Percentiles rank a stretch among this genome's conserved stretches.
Conservation (phyloP, 2,888 invertebrate genomes). For the Cheilosia grossa region DNA sequence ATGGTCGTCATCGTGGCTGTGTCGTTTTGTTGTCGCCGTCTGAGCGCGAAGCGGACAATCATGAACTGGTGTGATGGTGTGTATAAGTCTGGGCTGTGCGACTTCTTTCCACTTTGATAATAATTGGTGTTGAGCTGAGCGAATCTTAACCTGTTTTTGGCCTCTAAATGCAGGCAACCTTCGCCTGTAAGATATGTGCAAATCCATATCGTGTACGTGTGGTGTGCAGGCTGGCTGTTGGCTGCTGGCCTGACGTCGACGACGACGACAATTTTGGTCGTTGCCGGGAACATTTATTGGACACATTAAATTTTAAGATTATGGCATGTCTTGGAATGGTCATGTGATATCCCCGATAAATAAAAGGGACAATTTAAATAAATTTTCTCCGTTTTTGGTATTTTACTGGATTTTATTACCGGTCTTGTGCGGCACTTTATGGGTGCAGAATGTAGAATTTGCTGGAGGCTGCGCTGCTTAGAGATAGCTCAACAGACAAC, state of each 20-base stretch:
- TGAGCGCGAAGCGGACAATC: constrained; percentile 27
- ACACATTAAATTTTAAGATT: constrained; percentile 75
- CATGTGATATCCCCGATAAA: constrained; percentile 75
- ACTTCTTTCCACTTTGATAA: constrained; percentile 55
- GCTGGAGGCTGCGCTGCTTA: constrained; percentile 7
- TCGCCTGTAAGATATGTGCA: constrained; percentile 60
- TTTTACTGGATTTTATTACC: constrained; percentile 73
- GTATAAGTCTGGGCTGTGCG: constrained; percentile 35
- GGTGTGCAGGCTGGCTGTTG: constrained; percentile 71
- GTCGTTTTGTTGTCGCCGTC: constrained; percentile 45
- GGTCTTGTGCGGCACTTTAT: constrained; percentile 70
- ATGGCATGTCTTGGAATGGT: constrained; percentile 74
- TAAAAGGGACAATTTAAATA: constrained; percentile 75
- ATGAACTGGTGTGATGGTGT: constrained; percentile 26
- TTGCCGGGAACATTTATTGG: constrained; percentile 72
- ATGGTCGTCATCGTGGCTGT: constrained; percentile 24
- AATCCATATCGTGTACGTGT: constrained; percentile 74
- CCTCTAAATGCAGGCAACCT: constrained; percentile 67
- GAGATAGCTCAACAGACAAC: constrained; percentile 12
- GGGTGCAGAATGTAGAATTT: constrained; percentile 63
- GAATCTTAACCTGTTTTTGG: constrained; percentile 70
- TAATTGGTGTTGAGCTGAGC: constrained; percentile 75
- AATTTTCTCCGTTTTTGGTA: constrained; percentile 75
- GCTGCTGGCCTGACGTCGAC: constrained; percentile 77
- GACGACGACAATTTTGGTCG: constrained; percentile 76